These are phyloP conservation scores for Erpornis zantholeuca DNA, from an alignment of 2,113 vertebrate genomes.

Conservation along the genomic window DNA sequence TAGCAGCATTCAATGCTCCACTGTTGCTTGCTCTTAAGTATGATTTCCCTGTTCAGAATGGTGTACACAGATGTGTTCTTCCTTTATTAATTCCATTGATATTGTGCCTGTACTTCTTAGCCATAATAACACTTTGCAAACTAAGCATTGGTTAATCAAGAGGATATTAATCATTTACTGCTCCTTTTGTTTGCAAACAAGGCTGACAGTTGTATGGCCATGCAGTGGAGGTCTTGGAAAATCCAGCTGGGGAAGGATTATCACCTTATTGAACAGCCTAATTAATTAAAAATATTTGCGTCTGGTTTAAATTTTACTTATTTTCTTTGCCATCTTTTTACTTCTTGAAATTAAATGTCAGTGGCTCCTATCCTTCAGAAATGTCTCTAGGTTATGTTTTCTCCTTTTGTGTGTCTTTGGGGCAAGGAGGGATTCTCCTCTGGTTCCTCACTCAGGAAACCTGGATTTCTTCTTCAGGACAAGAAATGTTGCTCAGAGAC, in stretches of 20 bases:
- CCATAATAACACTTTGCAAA: background rate
- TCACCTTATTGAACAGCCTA: background rate
- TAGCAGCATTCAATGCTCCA: background rate
- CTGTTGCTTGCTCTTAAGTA: background rate
- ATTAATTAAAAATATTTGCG: background rate
- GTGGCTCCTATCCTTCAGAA: background rate
- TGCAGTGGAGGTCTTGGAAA: background rate
- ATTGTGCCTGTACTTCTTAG: background rate
- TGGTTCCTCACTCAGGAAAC: background rate
- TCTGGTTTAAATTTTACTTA: background rate
- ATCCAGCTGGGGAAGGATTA: background rate
- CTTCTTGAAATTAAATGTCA: background rate
- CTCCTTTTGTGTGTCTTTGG: background rate
- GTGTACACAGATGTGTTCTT: background rate
- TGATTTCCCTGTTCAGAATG: background rate
- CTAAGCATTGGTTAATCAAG: background rate
- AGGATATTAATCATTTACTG: background rate
- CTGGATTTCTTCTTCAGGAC: background rate
- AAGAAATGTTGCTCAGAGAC: background rate
- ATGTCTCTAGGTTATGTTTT: background rate
- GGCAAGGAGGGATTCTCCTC: background rate
- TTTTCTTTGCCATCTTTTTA: background rate
- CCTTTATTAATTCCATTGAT: background rate
- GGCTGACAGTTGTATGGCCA: background rate
- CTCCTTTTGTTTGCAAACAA: background rate